These are phyloP conservation scores for Ophioninae sp. DNA, from an alignment of 2,888 invertebrate species.

Conservation along the genomic window DNA sequence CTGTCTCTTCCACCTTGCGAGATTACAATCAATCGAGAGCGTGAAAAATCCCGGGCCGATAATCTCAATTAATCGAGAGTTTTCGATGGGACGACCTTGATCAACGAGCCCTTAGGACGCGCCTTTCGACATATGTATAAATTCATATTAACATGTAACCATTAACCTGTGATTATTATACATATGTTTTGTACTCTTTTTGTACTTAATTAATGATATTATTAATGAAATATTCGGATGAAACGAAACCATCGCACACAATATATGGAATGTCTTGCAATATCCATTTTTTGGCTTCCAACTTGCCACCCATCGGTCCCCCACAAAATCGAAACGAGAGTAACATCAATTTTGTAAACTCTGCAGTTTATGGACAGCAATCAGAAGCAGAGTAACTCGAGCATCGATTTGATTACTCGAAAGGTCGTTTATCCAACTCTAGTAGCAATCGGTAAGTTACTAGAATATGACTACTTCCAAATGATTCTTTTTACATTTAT, in stretches of 20 bases:
- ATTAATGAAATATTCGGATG: conserved; percentile 37
- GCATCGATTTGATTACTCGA: background rate
- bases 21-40: conserved; percentile 33
- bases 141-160: conserved; percentile 28
- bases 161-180: conserved; percentile 64
- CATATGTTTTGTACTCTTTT: conserved; percentile 50
- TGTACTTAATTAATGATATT: conserved; percentile 46
- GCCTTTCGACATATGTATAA: conserved; percentile 24
- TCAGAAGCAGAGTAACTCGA: background rate
- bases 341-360: background rate
- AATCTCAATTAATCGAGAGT: conserved; percentile 37
- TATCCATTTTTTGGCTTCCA: conserved; percentile 10
- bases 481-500: background rate
- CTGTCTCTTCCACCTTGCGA: background rate
- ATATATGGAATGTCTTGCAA: conserved; percentile 51
- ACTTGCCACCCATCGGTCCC: background rate
- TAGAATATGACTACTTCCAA: too few relatives aligned
- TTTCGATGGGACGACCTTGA: conserved; percentile 5
- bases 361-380: background rate
- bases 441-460: too few relatives aligned
- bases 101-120: conserved; percentile 20
- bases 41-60: background rate
- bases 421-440: background rate
- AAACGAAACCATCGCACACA: conserved; percentile 26
- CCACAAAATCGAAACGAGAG: background rate